Evolutionary conservation across 1,140 invertebrate genomes (phyloP).

Genomic region (Sinella curviseta): DNA sequence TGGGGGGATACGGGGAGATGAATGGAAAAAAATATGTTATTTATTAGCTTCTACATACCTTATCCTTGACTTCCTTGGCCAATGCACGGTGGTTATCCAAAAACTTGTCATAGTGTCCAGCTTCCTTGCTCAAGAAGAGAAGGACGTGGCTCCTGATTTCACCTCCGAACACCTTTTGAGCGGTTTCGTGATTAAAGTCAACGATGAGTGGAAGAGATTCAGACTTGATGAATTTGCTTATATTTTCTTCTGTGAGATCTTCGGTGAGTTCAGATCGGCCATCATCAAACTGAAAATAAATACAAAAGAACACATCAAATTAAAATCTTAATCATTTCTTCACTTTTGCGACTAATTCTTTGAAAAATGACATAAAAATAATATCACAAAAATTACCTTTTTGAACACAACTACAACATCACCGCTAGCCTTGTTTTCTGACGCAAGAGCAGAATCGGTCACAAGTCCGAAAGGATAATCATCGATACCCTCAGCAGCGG

Average conservation of each 20-base stretch:
- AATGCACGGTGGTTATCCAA: slow-evolving; percentile 73
- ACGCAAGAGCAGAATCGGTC: slow-evolving; percentile 71
- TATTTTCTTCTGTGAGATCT: slow-evolving; percentile 65
- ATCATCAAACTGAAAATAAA: slow-evolving; percentile 83
- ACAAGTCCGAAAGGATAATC: slow-evolving; percentile 88
- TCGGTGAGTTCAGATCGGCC: slow-evolving; percentile 76
- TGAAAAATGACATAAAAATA: slow-evolving; percentile 25
- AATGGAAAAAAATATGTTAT: neutral
- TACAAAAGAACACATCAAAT: slow-evolving; percentile 51
- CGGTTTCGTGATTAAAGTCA: slow-evolving; percentile 97
- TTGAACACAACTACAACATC: slow-evolving; percentile 83
- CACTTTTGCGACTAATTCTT: neutral
- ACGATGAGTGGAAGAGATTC: slow-evolving; percentile 90
- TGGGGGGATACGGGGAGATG: too few relatives aligned
- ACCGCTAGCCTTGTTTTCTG: slow-evolving; percentile 71
- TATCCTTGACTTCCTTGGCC: slow-evolving; percentile 85
- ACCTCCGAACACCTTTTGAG: slow-evolving; percentile 96
- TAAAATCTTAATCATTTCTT: neutral
- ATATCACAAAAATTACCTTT: slow-evolving; percentile 68
- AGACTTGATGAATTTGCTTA: slow-evolving; percentile 81
- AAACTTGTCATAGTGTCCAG: slow-evolving; percentile 76
- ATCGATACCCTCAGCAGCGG: slow-evolving; percentile 76
- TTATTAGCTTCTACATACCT: too few relatives aligned
- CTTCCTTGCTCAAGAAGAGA: slow-evolving; percentile 88
- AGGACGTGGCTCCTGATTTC: slow-evolving; percentile 95